Base-by-base conservation (phyloP, 2,888 invertebrate species). In the Drosophila limbata region DNA sequence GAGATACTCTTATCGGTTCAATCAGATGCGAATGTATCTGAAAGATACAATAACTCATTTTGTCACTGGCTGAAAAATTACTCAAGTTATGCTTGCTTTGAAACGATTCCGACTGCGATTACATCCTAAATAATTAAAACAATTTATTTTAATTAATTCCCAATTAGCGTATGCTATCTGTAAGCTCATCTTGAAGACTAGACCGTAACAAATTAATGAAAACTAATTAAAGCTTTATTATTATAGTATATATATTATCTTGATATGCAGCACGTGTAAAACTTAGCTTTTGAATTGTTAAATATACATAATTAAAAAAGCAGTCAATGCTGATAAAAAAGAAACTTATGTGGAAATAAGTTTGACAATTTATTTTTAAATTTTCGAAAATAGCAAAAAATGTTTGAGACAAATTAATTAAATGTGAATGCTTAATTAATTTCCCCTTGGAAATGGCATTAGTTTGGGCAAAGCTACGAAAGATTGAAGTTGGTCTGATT, bases 331-430 rank as follows among this genome's bases (percentile, higher is more conserved):
- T 4, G 21, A 21, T 21, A 4, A 17, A 11, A n/a, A 31, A n/a
- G n/a, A 35, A 25, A 33, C 10, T 25, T 37, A 6, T 50, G 3
- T 1, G 4, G 15, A 37, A 45, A 19, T 19, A 33, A 33, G 52
- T 60, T 68, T 39, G 25, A 35, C 57, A 57, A 45, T 59, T 51
- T 61, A 42, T 73, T 44, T 25, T 25, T 25, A 6, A 25, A 25
- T 6, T 25, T 5, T 25, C 25, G 5, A 25, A 25, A 25, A 5
- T 25, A 1, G 4, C 21, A 21, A 21, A n/a, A n/a, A n/a, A n/a
- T n/a, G n/a, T n/a, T n/a, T n/a, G n/a, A n/a, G n/a, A n/a, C n/a
- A n/a, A n/a, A n/a, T n/a, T n/a, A n/a, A n/a, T n/a, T n/a, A n/a
- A n/a, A n/a, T n/a, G 21, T 21, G 21, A 21, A 21, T 21, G 4